Evolutionary conservation across 2,113 vertebrate species (phyloP).

Genomic region (Hassar affinis): DNA sequence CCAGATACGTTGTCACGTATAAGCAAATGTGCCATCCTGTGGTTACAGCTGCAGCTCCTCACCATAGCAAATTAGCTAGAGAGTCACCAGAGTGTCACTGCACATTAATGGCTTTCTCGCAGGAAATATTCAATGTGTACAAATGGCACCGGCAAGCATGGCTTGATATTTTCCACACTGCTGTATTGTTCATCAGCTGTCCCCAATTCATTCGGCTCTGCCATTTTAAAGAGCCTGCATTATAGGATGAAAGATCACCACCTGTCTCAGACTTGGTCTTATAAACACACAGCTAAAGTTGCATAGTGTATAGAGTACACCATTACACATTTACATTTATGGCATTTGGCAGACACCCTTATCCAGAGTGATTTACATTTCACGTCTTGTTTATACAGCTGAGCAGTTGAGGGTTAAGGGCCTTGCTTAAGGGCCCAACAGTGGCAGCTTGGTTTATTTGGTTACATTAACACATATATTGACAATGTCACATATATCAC

Average conservation of each 20-base stretch:
- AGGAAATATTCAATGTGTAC: constrained; percentile 55
- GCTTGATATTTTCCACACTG: constrained; percentile 29
- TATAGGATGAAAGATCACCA: background rate
- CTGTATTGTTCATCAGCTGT: constrained; percentile 20
- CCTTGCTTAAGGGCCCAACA: too few relatives aligned
- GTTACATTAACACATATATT: too few relatives aligned
- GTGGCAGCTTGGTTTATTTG: too few relatives aligned
- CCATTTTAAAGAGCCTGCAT: background rate
- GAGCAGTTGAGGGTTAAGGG: too few relatives aligned
- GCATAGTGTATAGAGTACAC: background rate
- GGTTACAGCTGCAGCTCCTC: constrained; percentile 66
- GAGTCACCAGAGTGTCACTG: constrained; percentile 59
- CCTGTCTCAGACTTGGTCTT: background rate
- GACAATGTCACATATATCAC: too few relatives aligned
- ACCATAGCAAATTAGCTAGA: constrained; percentile 50
- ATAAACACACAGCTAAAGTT: constrained; percentile 11
- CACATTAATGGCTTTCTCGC: constrained; percentile 49
- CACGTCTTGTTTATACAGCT: too few relatives aligned
- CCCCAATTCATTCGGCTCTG: background rate
- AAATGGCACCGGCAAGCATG: constrained; percentile 38
- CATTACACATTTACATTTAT: too few relatives aligned
- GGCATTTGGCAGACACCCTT: too few relatives aligned
- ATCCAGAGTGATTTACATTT: too few relatives aligned
- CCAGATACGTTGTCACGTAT: constrained; percentile 52
- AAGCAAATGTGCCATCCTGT: constrained; percentile 51